Conservation (phyloP, 2,888 invertebrate species). For the Dryobotodes eremita region DNA sequence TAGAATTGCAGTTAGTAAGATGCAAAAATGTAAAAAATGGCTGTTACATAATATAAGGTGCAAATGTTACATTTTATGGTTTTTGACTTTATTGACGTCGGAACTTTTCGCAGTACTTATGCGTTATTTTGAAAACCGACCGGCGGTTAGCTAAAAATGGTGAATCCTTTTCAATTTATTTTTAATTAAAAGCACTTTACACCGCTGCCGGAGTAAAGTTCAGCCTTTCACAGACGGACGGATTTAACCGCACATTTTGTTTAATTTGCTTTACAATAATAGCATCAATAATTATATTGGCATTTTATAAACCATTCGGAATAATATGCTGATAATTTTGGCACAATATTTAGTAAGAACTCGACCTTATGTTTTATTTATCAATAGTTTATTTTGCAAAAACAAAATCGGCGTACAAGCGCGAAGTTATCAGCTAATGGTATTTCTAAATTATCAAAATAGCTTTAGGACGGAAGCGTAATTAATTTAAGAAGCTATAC, state of each 20-base stretch:
- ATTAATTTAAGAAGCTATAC: constrained; percentile 68
- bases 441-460: constrained; percentile 62
- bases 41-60: constrained; percentile 23
- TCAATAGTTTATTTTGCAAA: background rate
- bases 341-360: constrained; percentile 23
- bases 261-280: constrained; percentile 67
- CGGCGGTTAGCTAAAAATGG: constrained; percentile 46
- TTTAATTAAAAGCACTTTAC: constrained; percentile 70
- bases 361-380: background rate
- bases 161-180: constrained; percentile 61
- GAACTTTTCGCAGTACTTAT: constrained; percentile 13
- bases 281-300: constrained; percentile 46
- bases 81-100: constrained; percentile 13
- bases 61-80: constrained; percentile 27
- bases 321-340: constrained; percentile 32
- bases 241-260: constrained; percentile 76
- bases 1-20: constrained; percentile 47
- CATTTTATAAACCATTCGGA: constrained; percentile 28
- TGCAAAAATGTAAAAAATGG: constrained; percentile 38
- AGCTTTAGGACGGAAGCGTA: constrained; percentile 78
- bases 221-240: constrained; percentile 80
- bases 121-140: constrained; percentile 42
- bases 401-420: constrained; percentile 12
- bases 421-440: constrained; percentile 40
- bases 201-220: constrained; percentile 67